Evolutionary conservation across 2,888 invertebrate species (phyloP), one percentile per base, ranked within the genome.

Genomic region (Mythimna ferrago): DNA sequence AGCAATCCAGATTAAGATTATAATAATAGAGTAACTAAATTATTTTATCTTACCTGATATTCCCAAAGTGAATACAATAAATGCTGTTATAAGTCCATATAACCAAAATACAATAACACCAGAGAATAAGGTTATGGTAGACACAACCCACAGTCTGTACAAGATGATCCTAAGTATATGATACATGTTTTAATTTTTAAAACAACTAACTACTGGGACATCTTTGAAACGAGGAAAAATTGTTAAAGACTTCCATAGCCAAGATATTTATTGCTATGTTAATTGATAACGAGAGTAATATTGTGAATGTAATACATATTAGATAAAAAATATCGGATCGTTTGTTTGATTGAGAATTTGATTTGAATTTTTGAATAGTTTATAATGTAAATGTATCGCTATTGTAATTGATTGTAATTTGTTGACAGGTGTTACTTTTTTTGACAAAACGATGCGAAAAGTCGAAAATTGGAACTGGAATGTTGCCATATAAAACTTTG

Each of bases 71-170:
- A 99, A 97, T 70, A 98, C 96, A 54, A 97, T 92, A 82, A 98
- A 97, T 26, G 98, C 98, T 83, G 98, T 94, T 73, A 98, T 90
- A 86, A 98, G 98, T 70, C 99, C 99, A 93, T 98, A 98, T 85
- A 98, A 97, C 97, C 98, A 99, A 94, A 98, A 99, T 62, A 98
- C 96, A 81, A 98, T 91, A 87, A 98, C 97, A 91, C 98, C 97
- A 68, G 97, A 96, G 71, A 98, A 96, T 82, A 98, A 94, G 73
- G 98, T 98, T 73, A 98, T 96, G 54, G 98, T 97, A 63, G 98
- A 97, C 77, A 98, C 97, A 70, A 98, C 97, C 98, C 98, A 98
- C 88, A 98, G 97, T 93, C 97, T 97, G 90, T 97, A 96, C 82
- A 97, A 93, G 87, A 97, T 96, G 79, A 96, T 91, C 76, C 97